These are phyloP conservation scores for Melanogrammus aeglefinus DNA, from an alignment of 2,797 vertebrate species.

Conservation along the genomic window DNA sequence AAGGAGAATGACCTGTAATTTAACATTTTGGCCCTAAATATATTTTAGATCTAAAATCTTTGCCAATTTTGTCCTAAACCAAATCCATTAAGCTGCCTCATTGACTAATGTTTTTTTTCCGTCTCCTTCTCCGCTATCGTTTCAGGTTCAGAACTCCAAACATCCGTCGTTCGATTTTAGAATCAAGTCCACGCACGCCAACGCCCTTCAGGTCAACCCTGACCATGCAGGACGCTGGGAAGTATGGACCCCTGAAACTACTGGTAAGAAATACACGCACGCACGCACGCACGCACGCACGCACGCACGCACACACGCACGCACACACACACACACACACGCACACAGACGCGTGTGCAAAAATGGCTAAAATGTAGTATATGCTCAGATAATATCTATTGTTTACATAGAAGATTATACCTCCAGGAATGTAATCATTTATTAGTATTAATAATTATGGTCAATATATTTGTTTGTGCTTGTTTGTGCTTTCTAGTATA, in stretches of 20 bases:
- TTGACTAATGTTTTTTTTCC: not conserved
- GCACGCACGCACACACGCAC: not conserved
- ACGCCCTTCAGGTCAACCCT: slow-evolving; percentile 90
- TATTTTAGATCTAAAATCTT: too few species aligned
- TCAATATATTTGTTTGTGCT: not conserved
- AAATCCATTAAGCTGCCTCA: too few species aligned
- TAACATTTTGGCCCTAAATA: not conserved
- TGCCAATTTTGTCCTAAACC: not conserved
- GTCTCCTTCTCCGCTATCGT: not conserved
- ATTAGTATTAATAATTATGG: not conserved
- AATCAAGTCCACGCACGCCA: slow-evolving; percentile 89
- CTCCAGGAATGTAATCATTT: not conserved
- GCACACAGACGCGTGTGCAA: not conserved
- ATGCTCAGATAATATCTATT: not conserved
- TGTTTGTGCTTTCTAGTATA: not conserved
- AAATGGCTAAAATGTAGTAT: not conserved
- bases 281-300: not conserved
- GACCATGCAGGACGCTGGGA: slow-evolving; percentile 83
- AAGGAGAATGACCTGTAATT: slow-evolving; percentile 91
- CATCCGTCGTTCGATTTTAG: slow-evolving; percentile 89
- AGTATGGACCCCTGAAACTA: slow-evolving; percentile 89
- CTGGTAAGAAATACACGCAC: slow-evolving; percentile 77
- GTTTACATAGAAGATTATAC: not conserved
- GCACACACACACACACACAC: too few species aligned
- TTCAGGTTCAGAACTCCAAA: slow-evolving; percentile 90